A percentile compares a stretch with the other conserved stretches of the same genome.
phyloP scores from a whole-genome alignment of 1,140 invertebrate genomes.

The Sarcophaga peregrina region DNA sequence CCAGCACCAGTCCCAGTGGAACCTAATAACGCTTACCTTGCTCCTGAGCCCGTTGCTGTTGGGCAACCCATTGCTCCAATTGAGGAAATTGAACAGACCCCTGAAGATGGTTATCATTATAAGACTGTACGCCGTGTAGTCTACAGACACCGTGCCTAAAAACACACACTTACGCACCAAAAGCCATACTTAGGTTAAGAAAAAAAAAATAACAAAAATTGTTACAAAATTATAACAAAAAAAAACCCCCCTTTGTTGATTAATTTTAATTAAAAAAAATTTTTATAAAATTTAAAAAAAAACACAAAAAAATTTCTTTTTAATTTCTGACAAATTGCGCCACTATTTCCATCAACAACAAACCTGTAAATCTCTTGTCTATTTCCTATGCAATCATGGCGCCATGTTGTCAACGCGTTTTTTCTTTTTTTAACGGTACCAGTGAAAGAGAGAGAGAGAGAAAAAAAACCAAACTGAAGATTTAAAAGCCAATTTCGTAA shows the following conservation, averaged over 20 bases:
- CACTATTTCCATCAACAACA: neutral
- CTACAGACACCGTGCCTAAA: constrained; percentile 56
- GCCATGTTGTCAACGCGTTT: neutral
- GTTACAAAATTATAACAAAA: too few relatives aligned
- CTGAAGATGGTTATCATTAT: constrained; percentile 45
- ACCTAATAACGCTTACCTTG: constrained; percentile 46
- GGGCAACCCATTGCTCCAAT: constrained; percentile 42
- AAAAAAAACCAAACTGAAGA: too few relatives aligned
- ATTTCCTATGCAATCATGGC: neutral
- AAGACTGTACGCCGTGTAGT: constrained; percentile 52
- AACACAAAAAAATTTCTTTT: neutral
- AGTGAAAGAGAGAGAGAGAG: neutral
- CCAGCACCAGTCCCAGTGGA: constrained; percentile 24
- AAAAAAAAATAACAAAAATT: too few relatives aligned
- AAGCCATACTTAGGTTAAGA: too few relatives aligned
- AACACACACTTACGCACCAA: too few relatives aligned
- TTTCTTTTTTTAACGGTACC: neutral
- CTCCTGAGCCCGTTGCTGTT: constrained; percentile 44
- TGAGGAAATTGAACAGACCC: constrained; percentile 45
- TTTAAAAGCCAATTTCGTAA: constrained; percentile 15
- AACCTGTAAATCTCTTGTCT: neutral
- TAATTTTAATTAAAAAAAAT: neutral
- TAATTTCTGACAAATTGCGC: neutral
- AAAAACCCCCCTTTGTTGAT: too few relatives aligned
- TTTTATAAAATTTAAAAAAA: neutral